These are phyloP conservation scores for Sternarchorhynchus goeldii DNA, from an alignment of 2,797 vertebrate species.

Conservation along the genomic window DNA sequence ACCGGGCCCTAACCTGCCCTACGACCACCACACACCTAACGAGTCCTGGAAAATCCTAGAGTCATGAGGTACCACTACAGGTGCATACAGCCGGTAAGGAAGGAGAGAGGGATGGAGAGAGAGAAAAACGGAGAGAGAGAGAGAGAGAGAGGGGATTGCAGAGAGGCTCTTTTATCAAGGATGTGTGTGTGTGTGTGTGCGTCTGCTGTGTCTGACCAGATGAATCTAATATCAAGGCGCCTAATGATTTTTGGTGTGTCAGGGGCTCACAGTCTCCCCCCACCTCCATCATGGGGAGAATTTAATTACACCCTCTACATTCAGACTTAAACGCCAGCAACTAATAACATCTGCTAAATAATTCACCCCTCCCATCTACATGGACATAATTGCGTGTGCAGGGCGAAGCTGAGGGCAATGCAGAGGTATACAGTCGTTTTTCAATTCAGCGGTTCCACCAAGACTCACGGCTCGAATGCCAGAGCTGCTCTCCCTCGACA, in stretches of 20 bases:
- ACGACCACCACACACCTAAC: no score
- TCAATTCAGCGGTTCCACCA: conserved; percentile 65
- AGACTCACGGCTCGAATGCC: conserved; percentile 37
- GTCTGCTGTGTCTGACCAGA: conserved; percentile 46
- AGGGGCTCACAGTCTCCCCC: conserved; percentile 48
- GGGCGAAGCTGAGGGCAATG: conserved; percentile 46
- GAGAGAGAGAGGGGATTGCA: no score
- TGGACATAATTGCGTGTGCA: conserved; percentile 61
- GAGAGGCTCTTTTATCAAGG: conserved; percentile 57
- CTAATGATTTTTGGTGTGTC: conserved; percentile 58
- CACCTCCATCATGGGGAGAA: conserved; percentile 55
- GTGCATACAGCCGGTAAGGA: no score
- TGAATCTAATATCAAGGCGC: conserved; percentile 48
- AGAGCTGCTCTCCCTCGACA: neutral
- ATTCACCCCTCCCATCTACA: conserved; percentile 68
- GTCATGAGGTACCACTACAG: no score
- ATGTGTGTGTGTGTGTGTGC: neutral
- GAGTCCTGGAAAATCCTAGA: no score
- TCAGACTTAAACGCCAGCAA: conserved; percentile 49
- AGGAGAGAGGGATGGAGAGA: no score
- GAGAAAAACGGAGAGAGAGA: no score
- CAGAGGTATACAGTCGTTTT: conserved; percentile 66
- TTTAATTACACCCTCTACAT: conserved; percentile 55
- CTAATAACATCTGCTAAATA: conserved; percentile 70
- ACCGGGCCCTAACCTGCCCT: no score